These are phyloP conservation scores for Stratiolaelaps scimitus DNA, from an alignment of 1,140 invertebrate genomes.

Conservation along the genomic window DNA sequence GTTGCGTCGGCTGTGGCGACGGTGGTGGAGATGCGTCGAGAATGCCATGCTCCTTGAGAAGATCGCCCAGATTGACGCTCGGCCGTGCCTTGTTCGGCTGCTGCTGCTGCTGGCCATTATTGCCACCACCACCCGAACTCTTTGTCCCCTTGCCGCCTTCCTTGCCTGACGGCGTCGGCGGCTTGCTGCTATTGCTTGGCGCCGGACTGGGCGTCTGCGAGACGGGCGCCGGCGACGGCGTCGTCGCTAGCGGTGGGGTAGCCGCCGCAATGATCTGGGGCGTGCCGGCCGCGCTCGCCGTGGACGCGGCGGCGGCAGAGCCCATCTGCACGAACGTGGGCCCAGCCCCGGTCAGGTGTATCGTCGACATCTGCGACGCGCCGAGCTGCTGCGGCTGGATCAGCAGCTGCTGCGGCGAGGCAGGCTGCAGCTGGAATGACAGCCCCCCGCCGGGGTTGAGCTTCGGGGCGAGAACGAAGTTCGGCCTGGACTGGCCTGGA, in stretches of 20 bases:
- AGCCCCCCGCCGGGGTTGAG: slow-evolving; percentile 20
- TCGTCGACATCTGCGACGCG: too few relatives aligned
- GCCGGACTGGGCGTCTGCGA: background rate
- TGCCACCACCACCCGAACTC: background rate
- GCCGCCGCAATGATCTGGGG: background rate
- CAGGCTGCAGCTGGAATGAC: slow-evolving; percentile 23
- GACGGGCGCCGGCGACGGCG: background rate
- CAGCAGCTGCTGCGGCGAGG: background rate
- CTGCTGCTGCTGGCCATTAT: background rate
- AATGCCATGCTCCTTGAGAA: slow-evolving; percentile 38
- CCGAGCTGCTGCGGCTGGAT: background rate
- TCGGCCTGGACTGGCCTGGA: background rate
- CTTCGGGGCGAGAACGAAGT: slow-evolving; percentile 19
- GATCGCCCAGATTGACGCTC: slow-evolving; percentile 36
- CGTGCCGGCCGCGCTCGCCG: background rate
- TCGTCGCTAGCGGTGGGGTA: slow-evolving; percentile 1
- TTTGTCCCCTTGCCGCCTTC: background rate
- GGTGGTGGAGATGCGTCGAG: slow-evolving; percentile 34
- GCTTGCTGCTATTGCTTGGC: slow-evolving; percentile 13
- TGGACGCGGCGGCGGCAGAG: background rate
- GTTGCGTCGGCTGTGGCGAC: slow-evolving; percentile 29
- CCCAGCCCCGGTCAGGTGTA: too few relatives aligned
- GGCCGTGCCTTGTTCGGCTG: slow-evolving; percentile 28
- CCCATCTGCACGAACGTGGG: slow-evolving; percentile 27
- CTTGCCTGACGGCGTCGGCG: background rate